Evolutionary conservation across 2,797 vertebrate genomes (phyloP), one percentile per base, ranked within the genome.

Genomic region (Capromys pilorides): DNA sequence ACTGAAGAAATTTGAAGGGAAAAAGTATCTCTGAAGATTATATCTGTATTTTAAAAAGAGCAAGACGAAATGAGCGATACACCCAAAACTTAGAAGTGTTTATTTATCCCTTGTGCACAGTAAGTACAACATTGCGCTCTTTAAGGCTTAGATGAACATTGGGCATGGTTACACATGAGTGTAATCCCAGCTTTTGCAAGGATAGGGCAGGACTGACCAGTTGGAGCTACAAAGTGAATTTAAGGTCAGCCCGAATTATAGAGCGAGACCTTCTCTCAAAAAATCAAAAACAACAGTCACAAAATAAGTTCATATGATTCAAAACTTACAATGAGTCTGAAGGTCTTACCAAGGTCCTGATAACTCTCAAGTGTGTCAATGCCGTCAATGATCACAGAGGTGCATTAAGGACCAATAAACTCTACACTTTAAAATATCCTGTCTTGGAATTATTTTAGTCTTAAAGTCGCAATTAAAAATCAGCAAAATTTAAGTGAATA

Each of bases 361-460:
- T n/a, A n/a, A 45, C 41, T 94, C 69, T n/a, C 77, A 49, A 92
- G 71, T 59, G 41, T 85, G 93, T 86, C 78, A 66, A n/a, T 87
- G 75, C 13, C 79, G 28, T 59, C 92, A 85, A 73, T 80, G 54
- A 94, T 88, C 62, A 92, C 73, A 80, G 79, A 73, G 45, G 88
- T 80, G n/a, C 78, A 92, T 67, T 79, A 62, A 85, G 7, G 41
- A 77, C 94, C 66, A 88, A 62, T 82, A 94, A 61, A 71, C 22
- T 88, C 71, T 86, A 61, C 84, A 90, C 87, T 80, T 90, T 88
- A 79, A 95, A 94, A 92, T 85, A 84, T n/a, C 61, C 41, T 86
- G 21, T 62, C 80, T 85, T 49, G 22, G 49, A 93, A 88, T 92
- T 24, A 82, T 39, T 41, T 86, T 19, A 79, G 11, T 84, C 41